These are phyloP conservation scores for Okamejei kenojei DNA, from an alignment of 2,797 vertebrate genomes.

Conservation along the genomic window DNA sequence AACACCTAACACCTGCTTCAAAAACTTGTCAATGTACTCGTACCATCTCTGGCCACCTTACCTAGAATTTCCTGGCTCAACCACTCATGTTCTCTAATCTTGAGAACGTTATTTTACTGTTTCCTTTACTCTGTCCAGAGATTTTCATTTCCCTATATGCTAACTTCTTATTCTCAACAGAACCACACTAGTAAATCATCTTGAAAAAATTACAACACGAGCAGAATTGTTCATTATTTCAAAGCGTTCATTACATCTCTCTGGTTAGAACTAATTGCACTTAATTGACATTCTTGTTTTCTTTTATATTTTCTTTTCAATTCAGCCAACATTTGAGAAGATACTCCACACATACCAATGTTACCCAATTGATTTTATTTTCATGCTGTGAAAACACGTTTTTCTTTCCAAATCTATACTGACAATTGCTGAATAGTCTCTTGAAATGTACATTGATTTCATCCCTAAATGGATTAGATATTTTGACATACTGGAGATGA, in stretches of 20 bases:
- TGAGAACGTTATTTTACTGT: background rate
- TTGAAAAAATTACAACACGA: too few species aligned
- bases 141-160: background rate
- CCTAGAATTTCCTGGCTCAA: background rate
- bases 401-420: background rate
- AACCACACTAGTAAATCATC: too few species aligned
- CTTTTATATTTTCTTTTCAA: too few species aligned
- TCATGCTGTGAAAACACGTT: background rate
- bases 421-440: background rate
- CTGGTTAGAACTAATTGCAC: too few species aligned
- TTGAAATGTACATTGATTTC: background rate
- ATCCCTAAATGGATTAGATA: background rate
- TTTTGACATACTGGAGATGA: background rate
- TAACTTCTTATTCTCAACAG: background rate
- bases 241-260: too few species aligned
- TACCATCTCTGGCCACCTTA: background rate
- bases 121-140: background rate
- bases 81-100: background rate
- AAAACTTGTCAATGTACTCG: background rate
- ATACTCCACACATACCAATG: background rate
- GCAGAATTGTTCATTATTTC: too few species aligned
- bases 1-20: background rate
- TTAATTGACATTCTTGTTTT: too few species aligned
- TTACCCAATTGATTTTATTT: background rate
- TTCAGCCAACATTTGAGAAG: too few species aligned